phyloP scores from a whole-genome alignment of 1,140 invertebrate species.

The Ooceraea biroi region DNA sequence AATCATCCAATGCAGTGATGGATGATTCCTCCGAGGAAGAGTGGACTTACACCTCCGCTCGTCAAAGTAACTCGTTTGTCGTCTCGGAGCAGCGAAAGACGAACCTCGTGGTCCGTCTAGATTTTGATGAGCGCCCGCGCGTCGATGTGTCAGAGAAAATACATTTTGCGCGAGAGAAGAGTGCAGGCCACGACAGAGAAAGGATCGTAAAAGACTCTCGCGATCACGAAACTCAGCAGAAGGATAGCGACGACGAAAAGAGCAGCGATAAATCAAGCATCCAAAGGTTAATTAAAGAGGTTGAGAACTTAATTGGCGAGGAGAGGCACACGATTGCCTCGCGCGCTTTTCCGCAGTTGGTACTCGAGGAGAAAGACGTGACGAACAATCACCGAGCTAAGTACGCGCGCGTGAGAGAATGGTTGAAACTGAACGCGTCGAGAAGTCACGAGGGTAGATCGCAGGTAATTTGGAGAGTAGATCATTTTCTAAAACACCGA shows the following conservation, averaged over 20 bases:
- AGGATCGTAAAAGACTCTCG: slow-evolving; percentile 40
- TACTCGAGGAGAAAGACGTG: slow-evolving; percentile 85
- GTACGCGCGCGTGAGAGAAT: slow-evolving; percentile 90
- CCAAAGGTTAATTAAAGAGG: slow-evolving; percentile 89
- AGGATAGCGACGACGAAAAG: slow-evolving; percentile 83
- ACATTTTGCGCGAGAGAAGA: slow-evolving; percentile 28
- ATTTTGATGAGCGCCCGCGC: slow-evolving; percentile 77
- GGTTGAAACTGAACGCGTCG: slow-evolving; percentile 87
- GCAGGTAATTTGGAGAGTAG: slow-evolving; percentile 75
- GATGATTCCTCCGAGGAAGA: slow-evolving; percentile 91
- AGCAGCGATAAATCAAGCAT: slow-evolving; percentile 86
- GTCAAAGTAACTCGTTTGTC: slow-evolving; percentile 71
- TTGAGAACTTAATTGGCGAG: slow-evolving; percentile 90
- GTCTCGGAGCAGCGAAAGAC: slow-evolving; percentile 70
- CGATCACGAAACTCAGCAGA: slow-evolving; percentile 38
- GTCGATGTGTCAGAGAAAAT: slow-evolving; percentile 64
- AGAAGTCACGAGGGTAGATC: slow-evolving; percentile 76
- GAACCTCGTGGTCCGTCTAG: slow-evolving; percentile 77
- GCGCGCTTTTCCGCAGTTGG: slow-evolving; percentile 86
- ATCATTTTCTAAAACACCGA: not conserved
- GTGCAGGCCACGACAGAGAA: slow-evolving; percentile 39
- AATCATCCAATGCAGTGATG: slow-evolving; percentile 75
- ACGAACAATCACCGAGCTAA: slow-evolving; percentile 87
- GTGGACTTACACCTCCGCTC: slow-evolving; percentile 89
- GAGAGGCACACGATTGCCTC: slow-evolving; percentile 83